Percentiles rank a stretch among this genome's conserved stretches.
These are phyloP conservation scores for Ceratotherium simum DNA, from an alignment of 2,113 vertebrate species.

Conservation along the genomic window DNA sequence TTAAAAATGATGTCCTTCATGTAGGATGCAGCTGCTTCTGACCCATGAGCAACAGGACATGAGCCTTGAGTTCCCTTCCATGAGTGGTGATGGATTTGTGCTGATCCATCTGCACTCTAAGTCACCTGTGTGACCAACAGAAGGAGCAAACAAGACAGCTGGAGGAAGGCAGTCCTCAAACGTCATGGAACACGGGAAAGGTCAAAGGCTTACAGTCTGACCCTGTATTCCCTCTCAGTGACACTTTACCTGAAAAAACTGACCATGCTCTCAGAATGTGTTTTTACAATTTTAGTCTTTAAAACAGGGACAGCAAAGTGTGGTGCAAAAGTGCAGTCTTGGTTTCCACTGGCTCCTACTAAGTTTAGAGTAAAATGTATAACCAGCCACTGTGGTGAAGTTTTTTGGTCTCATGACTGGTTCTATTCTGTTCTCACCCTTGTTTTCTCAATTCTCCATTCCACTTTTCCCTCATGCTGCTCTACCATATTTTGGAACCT, in stretches of 20 bases:
- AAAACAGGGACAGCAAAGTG: neutral
- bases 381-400: neutral
- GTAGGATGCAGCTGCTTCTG: neutral
- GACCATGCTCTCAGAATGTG: neutral
- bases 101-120: neutral
- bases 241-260: neutral
- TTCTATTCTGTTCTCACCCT: neutral
- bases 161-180: neutral
- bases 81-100: neutral
- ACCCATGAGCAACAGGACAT: neutral
- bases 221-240: neutral
- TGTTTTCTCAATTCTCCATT: neutral
- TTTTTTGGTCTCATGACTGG: neutral
- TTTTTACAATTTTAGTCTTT: neutral
- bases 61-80: neutral
- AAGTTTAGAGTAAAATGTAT: neutral
- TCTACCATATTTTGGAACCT: neutral
- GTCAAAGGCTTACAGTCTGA: neutral
- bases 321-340: neutral
- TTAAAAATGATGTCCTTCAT: neutral
- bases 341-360: neutral
- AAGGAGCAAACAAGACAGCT: neutral
- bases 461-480: neutral
- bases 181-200: neutral
- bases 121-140: neutral